Base-by-base conservation (phyloP, 2,113 vertebrate genomes). In the Pollimyrus isidori region DNA sequence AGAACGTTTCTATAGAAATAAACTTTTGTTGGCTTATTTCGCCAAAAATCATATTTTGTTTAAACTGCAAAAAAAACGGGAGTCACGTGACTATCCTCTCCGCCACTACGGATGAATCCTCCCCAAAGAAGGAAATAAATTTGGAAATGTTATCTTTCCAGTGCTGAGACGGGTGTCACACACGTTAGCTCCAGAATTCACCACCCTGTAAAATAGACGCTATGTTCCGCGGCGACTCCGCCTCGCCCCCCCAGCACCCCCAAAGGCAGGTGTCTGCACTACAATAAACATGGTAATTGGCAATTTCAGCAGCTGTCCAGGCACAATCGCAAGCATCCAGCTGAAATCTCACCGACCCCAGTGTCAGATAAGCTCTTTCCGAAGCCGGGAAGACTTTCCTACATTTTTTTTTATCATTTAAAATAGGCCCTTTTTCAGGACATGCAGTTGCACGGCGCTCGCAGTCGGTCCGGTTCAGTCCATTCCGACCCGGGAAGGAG, bases 201-300 rank as follows among this genome's bases (percentile, higher is more conserved):
- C 93, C 92, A 35, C 52, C 48, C 50, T 49, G 88, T 62, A 82
- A 76, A 65, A 56, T 58, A 87, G 13, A 83, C 21, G 88, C 42
- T 10, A 9, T 17, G 46, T 15, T 13, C 35, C 35, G 35, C 13
- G 35, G 73, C 35, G 73, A 19, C 35, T 76, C 69, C 69, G 15
- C 73, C 26, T 35, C 30, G 69, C 15, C 26, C 69, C 69, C 69
- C 69, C 26, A 76, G 26, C 69, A 76, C 2, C 15, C 73, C 35
- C 87, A 39, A 19, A 89, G 90, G 92, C 91, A 23, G 89, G 92
- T 90, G 90, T 90, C 91, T 30, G 91, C 91, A 89, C 91, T 35
- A 94, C 94, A 94, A 93, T 92, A 93, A 94, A 93, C 93, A 93
- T 93, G 91, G 90, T 94, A 92, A 94, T 94, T 94, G 93, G 94